phyloP scores from a whole-genome alignment of 1,140 invertebrate species.

The Dendrolimus punctatus region DNA sequence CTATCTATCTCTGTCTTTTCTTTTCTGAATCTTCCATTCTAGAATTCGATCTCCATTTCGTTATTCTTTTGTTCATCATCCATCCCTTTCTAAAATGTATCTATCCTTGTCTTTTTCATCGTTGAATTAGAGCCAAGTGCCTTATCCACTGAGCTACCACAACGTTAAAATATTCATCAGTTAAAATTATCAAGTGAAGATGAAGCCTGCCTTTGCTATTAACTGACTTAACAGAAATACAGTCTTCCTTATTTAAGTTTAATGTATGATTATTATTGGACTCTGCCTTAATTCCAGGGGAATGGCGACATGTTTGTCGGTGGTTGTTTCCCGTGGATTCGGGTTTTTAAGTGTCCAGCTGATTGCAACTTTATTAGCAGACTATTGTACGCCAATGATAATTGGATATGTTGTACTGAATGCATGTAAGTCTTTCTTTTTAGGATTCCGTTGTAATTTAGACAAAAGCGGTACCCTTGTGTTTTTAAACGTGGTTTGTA shows the following conservation, averaged over 20 bases:
- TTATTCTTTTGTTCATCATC: too few relatives aligned
- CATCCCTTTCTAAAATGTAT: too few relatives aligned
- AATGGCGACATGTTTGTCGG: constrained; percentile 54
- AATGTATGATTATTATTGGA: background rate
- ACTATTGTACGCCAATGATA: constrained; percentile 43
- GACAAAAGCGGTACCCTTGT: background rate
- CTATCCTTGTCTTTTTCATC: too few relatives aligned
- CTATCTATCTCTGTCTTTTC: too few relatives aligned
- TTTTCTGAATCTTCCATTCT: too few relatives aligned
- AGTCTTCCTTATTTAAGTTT: background rate
- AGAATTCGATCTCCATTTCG: too few relatives aligned
- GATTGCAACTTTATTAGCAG: constrained; percentile 33
- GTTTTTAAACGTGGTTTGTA: background rate
- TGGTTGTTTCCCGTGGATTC: constrained; percentile 50
- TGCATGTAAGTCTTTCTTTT: constrained; percentile 26
- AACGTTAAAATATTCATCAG: too few relatives aligned
- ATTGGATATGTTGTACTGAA: constrained; percentile 39
- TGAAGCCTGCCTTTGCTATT: too few relatives aligned
- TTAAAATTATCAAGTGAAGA: too few relatives aligned
- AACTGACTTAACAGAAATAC: too few relatives aligned
- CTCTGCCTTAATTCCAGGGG: constrained; percentile 29
- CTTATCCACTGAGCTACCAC: too few relatives aligned
- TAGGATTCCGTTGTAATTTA: background rate
- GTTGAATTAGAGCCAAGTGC: too few relatives aligned
- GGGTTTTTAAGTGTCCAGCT: constrained; percentile 52